Base-by-base conservation (phyloP, 2,113 vertebrate genomes). In the Lophura nycthemera region DNA sequence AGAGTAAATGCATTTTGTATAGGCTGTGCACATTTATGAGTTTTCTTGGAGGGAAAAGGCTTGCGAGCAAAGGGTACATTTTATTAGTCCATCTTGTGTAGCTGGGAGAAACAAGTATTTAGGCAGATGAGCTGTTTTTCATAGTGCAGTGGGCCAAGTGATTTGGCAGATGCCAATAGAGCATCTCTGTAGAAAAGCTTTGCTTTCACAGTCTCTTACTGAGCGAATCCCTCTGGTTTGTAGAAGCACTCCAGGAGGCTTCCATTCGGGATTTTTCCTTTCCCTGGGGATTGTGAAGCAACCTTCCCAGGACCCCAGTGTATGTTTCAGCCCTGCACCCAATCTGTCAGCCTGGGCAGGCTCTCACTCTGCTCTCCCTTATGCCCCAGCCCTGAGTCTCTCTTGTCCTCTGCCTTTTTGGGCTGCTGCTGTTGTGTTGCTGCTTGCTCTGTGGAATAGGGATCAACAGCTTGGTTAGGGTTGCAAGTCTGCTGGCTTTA, bases 381-480 rank as follows among this genome's bases (percentile, higher is more conserved):
- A 22, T 38, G 32, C 4, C 8, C 17, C 0, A 1, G 3, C 65
- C 83, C 54, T 7, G 29, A 34, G 65, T 9, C 24, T 76, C 0
- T 0, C 18, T 66, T 70, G 24, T 57, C 19, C 13, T 71, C 56
- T 87, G 18, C 15, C 10, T 76, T 6, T 22, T 2, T 1, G 4
- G 13, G 25, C 21, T 0, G 0, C 50, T 91, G 29, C 27, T 69
- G 36, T 40, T 27, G 9, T 40, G 34, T 36, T 12, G 5, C n/a
- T 76, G 38, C 8, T 30, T 82, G 25, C 10, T 4, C 22, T 79
- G 18, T 45, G 21, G 56, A 4, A 1, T 69, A 5, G 1, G 1
- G 24, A 30, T 20, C 20, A 73, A 13, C n/a, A 36, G 1, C 54
- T 72, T 50, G 34, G 25, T 38, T 13, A 19, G 14, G 10, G 9